Base-by-base conservation (phyloP, 2,797 vertebrate species). In the Aotus griseimembra region DNA sequence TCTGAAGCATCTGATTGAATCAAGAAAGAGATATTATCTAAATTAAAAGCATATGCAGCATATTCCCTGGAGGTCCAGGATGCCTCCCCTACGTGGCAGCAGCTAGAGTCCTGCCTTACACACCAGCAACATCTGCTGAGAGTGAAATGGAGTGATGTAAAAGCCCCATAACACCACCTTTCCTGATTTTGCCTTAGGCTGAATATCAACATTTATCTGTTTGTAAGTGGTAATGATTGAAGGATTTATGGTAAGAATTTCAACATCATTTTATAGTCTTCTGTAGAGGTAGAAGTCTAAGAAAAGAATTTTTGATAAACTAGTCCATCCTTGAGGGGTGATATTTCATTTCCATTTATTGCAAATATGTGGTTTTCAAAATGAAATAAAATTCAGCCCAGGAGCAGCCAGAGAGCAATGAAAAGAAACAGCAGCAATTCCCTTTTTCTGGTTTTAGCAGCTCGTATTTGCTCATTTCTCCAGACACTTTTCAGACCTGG, bases 271-370 rank as follows among this genome's bases (percentile, higher is more conserved):
- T 83, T 67, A 8, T 44, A 36, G 33, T 82, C 50, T 39, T 95
- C 91, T 44, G 36, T 41, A 24, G 64, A 96, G 15, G n/a, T 77
- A 67, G 30, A 72, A 93, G 55, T 84, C 24, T 39, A 83, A 92
- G 20, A 57, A 55, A 58, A 48, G 28, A 64, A 58, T 86, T 88
- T 94, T 64, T 17, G 72, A 61, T 82, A 83, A 96, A 76, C 26
- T 10, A n/a, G 24, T 39, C 46, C 10, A 72, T 50, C 64, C 72
- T 52, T 33, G 48, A 95, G 91, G 73, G 46, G 26, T 50, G 76
- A 90, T 79, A 75, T 95, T 95, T 89, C 81, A 89, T 96, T 95
- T 96, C 76, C 83, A 77, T 94, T 93, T 86, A 73, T 96, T 79
- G 36, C 61, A 91, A 92, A 84, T 88, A 91, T 50, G 52, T 84